Conservation (phyloP, 2,113 vertebrate species). For the Cryptotis parvus region DNA sequence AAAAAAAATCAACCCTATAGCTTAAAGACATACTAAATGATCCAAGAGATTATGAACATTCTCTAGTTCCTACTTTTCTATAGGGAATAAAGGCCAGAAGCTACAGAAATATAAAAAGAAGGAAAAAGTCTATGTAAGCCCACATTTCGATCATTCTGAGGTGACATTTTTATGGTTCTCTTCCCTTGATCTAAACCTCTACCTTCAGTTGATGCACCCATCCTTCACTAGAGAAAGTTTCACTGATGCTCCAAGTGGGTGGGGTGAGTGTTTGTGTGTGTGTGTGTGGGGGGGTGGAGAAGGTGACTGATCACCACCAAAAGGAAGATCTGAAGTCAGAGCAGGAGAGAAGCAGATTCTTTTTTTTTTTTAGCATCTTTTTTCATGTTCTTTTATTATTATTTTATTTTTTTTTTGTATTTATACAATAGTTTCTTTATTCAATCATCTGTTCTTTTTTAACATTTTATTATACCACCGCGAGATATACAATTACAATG, state of each 20-base stretch:
- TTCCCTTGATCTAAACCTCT: slow-evolving; percentile 26
- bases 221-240: slow-evolving; percentile 23
- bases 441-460: too few species aligned
- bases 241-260: not conserved
- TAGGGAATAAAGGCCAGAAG: slow-evolving; percentile 25
- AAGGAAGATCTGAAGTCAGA: not conserved
- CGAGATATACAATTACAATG: too few species aligned
- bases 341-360: slow-evolving; percentile 34
- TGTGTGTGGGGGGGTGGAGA: not conserved
- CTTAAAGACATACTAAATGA: slow-evolving; percentile 16
- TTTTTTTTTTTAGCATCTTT: too few species aligned
- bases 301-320: not conserved
- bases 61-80: not conserved
- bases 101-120: not conserved
- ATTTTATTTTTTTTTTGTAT: too few species aligned
- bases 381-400: too few species aligned
- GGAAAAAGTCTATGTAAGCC: not conserved
- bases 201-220: not conserved
- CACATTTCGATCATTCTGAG: slow-evolving; percentile 32
- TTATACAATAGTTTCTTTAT: too few species aligned
- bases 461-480: too few species aligned
- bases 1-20: not conserved
- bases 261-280: too few species aligned
- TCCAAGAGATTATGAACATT: slow-evolving; percentile 11
- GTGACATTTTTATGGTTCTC: not conserved